These are phyloP conservation scores for Mesoclemmys tuberculata DNA, from an alignment of 2,113 vertebrate species.

Conservation along the genomic window DNA sequence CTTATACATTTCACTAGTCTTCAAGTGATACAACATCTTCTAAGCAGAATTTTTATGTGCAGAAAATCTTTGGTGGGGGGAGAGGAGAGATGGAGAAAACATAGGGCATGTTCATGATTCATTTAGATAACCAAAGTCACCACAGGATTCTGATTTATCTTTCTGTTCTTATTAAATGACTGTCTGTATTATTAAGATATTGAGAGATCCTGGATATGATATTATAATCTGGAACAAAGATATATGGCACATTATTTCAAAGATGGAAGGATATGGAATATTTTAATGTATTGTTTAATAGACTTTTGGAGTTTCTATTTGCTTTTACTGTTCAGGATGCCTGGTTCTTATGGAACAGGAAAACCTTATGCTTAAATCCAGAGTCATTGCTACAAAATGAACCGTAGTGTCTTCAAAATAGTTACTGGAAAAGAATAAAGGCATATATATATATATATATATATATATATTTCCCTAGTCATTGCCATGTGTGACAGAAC, in stretches of 20 bases:
- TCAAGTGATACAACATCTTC: neutral
- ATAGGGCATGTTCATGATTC: neutral
- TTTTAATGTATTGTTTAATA: neutral
- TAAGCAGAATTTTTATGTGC: neutral
- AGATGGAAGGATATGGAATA: neutral
- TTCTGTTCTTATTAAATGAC: slow-evolving; percentile 4
- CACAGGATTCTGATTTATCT: slow-evolving; percentile 2
- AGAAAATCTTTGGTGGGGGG: neutral
- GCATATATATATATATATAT: neutral
- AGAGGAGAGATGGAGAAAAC: neutral
- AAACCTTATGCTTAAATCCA: neutral
- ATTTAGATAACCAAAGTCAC: neutral
- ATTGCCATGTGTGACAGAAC: neutral
- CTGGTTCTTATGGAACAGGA: neutral
- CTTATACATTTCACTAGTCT: neutral
- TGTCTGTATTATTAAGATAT: neutral
- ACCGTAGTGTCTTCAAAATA: neutral
- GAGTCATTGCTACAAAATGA: neutral
- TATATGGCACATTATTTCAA: fast-evolving
- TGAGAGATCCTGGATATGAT: neutral
- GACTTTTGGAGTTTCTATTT: neutral
- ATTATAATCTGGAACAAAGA: neutral
- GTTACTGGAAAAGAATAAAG: neutral
- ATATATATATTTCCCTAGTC: neutral
- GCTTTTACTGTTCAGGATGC: neutral